Base-by-base conservation (phyloP, 1,140 invertebrate species). In the Philotrypesis tridentata region DNA sequence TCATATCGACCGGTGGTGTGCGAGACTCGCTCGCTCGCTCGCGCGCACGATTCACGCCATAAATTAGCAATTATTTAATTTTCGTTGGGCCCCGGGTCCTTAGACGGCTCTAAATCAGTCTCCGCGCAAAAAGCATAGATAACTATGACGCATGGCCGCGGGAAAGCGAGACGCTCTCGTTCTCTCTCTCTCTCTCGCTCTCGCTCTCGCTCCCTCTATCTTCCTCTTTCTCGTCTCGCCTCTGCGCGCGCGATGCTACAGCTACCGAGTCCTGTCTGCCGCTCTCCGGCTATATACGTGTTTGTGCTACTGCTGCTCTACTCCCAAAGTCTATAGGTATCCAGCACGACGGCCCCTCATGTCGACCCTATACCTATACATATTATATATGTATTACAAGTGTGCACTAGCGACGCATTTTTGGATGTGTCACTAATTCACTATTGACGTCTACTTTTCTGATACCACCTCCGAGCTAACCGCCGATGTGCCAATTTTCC, bases 31-130 rank as follows among this genome's bases (percentile, higher is more conserved):
- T 76, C 90, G 5, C 12, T 48, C 48, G 48, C 48, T 2, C 48
- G 48, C 48, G 48, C 48, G 17, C 48, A 55, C 48, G 90, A 91
- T 92, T 87, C 89, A 86, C 89, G 89, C 89, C 90, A 92, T 91
- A 92, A 91, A 92, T 92, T 91, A 91, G 90, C 90, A 92, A 91
- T 91, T 91, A 91, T 91, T 92, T 92, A 92, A 91, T 92, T 91
- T 92, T 91, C 90, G 90, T 91, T 89, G 90, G 89, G 90, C 89
- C 90, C 89, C 85, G 87, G 87, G 90, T 91, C 91, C 91, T 92
- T 91, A 91, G 90, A 91, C 90, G 89, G 90, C 91, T 91, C 90
- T 91, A 92, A 92, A 92, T 92, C 91, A 92, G 91, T 92, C 89
- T 92, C 89, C 89, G 87, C 85, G 89, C 90, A 92, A 92, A 92